phyloP scores from a whole-genome alignment of 2,797 vertebrate species.

The Pseudochirops corinnae region DNA sequence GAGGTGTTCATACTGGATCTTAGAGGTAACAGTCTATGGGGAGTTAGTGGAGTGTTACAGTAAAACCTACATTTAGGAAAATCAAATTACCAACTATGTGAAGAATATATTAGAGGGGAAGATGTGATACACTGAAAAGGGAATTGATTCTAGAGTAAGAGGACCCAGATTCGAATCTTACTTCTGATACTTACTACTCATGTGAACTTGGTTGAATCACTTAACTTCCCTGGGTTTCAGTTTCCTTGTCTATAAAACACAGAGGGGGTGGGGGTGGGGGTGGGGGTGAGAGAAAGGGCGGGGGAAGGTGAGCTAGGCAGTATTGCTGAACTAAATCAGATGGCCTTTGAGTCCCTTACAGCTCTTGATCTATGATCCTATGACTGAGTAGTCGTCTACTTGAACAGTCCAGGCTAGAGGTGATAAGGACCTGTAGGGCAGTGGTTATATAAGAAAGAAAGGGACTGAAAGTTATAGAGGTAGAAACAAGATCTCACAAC shows the following conservation, averaged over 20 bases:
- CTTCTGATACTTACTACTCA: not conserved
- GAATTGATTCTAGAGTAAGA: not conserved
- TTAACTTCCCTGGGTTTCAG: not conserved
- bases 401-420: not conserved
- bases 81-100: not conserved
- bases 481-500: not conserved
- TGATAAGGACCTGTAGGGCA: not conserved
- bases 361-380: not conserved
- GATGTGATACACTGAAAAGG: not conserved
- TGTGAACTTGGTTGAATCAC: not conserved
- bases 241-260: not conserved
- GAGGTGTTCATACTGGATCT: not conserved
- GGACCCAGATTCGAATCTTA: not conserved
- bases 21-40: not conserved
- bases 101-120: not conserved
- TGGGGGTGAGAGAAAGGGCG: not conserved
- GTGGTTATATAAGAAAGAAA: not conserved
- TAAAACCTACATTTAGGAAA: not conserved
- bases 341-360: not conserved
- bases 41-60: not conserved
- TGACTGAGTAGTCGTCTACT: not conserved
- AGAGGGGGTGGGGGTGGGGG: no score
- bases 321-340: not conserved
- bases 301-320: accelerated
- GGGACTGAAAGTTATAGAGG: not conserved